These are phyloP conservation scores for Harmothoe impar DNA, from an alignment of 2,888 invertebrate species.

Conservation along the genomic window DNA sequence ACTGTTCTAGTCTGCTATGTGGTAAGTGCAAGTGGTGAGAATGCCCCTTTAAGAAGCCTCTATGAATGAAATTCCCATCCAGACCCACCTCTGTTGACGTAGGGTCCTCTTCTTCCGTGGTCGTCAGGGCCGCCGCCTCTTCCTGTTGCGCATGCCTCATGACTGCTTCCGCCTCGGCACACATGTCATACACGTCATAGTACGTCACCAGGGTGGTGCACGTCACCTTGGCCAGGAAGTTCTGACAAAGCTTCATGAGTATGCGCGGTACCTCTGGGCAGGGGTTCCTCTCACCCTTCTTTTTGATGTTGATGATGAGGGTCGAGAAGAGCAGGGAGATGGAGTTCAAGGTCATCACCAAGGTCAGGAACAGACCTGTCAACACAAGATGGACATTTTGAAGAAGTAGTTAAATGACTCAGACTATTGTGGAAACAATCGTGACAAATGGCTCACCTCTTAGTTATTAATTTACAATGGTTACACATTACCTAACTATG, in stretches of 20 bases:
- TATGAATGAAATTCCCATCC: no score
- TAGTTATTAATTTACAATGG: constrained; percentile 69
- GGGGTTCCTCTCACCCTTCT: constrained; percentile 76
- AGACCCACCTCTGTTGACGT: constrained; percentile 45
- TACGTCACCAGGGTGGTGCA: constrained; percentile 70
- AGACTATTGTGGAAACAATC: no score
- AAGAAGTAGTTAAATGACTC: not conserved
- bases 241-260: constrained; percentile 76
- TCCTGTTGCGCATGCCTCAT: not conserved
- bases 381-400: constrained; percentile 67
- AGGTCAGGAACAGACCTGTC: constrained; percentile 80
- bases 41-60: no score
- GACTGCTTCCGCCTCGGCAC: constrained; percentile 46
- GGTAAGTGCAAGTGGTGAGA: no score
- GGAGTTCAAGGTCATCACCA: constrained; percentile 83
- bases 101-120: constrained; percentile 50
- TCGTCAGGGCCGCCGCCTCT: not conserved
- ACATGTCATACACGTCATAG: constrained; percentile 68
- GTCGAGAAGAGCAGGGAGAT: constrained; percentile 82
- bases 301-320: constrained; percentile 82
- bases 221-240: constrained; percentile 75
- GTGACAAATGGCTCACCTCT: constrained; percentile 62
- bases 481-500: no score
- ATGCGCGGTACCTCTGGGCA: constrained; percentile 77
- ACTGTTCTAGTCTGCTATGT: no score